These are phyloP conservation scores for Epinephelus cyanopodus DNA, from an alignment of 2,113 vertebrate species.

Conservation along the genomic window DNA sequence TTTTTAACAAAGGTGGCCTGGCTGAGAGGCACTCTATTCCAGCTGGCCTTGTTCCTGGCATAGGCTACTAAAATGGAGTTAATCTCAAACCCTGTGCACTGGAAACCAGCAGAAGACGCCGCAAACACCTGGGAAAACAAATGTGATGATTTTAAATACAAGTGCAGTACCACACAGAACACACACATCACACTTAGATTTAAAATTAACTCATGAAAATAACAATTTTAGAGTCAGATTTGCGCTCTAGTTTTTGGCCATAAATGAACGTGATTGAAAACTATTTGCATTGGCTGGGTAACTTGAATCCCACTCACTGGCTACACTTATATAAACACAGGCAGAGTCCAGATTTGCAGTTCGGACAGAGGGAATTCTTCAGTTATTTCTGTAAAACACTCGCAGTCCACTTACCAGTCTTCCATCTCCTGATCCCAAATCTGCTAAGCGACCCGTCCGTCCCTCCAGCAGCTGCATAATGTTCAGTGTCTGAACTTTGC, in stretches of 20 bases:
- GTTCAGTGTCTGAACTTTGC: constrained; percentile 78
- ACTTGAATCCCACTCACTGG: no score
- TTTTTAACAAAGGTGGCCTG: constrained; percentile 79
- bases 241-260: background rate
- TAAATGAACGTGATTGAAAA: background rate
- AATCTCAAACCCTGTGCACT: constrained; percentile 86
- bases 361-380: no score
- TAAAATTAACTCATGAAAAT: background rate
- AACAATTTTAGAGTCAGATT: background rate
- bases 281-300: no score
- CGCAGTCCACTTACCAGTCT: constrained; percentile 72
- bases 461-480: constrained; percentile 81
- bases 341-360: no score
- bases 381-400: background rate
- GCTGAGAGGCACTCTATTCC: constrained; percentile 69
- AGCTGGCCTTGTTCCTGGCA: constrained; percentile 74
- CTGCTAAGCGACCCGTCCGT: constrained; percentile 78
- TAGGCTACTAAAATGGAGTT: constrained; percentile 82
- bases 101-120: constrained; percentile 79
- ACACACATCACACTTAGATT: background rate
- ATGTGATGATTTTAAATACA: background rate
- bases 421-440: constrained; percentile 86
- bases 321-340: no score
- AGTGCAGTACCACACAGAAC: background rate
- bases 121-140: constrained; percentile 80